Evolutionary conservation across 2,797 vertebrate species (phyloP).

Genomic region (Tinamus major): DNA sequence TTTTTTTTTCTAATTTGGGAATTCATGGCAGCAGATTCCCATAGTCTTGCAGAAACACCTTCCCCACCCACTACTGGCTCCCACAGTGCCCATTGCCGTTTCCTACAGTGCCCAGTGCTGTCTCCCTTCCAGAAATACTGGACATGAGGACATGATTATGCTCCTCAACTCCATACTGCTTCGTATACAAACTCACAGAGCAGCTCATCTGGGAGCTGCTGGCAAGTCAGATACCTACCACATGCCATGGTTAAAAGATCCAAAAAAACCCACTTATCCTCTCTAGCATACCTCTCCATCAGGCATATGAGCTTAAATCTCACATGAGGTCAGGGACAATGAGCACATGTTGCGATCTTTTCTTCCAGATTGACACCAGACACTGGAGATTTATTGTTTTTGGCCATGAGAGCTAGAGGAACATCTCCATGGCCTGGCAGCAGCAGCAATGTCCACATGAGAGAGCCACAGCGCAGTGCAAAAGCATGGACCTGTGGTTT

Average conservation of each 20-base stretch:
- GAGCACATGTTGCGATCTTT: not conserved
- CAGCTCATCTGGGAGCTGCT: not conserved
- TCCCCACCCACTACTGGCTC: not conserved
- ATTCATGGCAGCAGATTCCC: not conserved
- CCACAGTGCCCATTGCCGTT: not conserved
- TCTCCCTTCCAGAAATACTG: fast-evolving
- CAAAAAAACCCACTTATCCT: not conserved
- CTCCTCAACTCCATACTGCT: not conserved
- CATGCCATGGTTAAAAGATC: not conserved
- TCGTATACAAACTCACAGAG: not conserved
- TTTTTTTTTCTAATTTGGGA: not conserved
- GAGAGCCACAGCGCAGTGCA: not conserved
- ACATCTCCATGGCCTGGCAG: not conserved
- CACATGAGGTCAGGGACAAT: not conserved
- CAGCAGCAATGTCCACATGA: not conserved
- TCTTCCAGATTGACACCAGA: not conserved
- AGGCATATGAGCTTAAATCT: not conserved
- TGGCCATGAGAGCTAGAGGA: not conserved
- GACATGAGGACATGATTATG: not conserved
- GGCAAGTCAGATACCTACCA: not conserved
- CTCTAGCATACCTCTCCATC: not conserved
- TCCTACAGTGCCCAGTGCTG: not conserved
- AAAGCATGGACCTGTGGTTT: not conserved
- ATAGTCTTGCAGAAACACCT: not conserved
- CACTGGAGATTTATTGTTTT: not conserved